phyloP scores from a whole-genome alignment of 2,113 vertebrate species.

The Taurulus bubalis region DNA sequence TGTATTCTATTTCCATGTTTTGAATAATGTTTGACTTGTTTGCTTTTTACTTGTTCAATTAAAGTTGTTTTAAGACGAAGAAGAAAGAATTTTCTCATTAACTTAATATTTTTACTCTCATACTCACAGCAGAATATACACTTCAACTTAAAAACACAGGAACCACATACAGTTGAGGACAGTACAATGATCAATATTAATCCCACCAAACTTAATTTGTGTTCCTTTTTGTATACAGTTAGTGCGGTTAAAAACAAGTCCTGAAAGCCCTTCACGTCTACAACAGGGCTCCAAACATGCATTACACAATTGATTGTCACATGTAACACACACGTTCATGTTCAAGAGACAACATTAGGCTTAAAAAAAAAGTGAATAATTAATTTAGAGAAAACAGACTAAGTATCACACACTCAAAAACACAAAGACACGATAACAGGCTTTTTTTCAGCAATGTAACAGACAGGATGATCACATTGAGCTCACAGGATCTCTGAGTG shows the following conservation, averaged over 20 bases:
- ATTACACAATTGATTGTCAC: constrained; percentile 56
- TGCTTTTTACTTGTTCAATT: constrained; percentile 69
- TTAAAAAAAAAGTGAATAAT: neutral
- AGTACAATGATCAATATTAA: too few relatives aligned
- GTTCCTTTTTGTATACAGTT: neutral
- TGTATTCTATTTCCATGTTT: constrained; percentile 57
- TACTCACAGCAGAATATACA: constrained; percentile 23
- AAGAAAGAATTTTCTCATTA: neutral
- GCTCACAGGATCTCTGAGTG: neutral
- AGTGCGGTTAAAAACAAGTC: neutral
- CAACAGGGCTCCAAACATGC: constrained; percentile 17
- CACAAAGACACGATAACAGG: neutral
- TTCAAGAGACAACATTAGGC: constrained; percentile 12
- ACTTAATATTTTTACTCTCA: constrained; percentile 44
- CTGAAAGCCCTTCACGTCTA: neutral
- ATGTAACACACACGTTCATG: constrained; percentile 6
- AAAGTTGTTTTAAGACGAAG: constrained; percentile 43
- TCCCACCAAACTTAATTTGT: neutral
- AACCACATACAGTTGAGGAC: constrained; percentile 24
- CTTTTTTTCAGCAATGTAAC: neutral
- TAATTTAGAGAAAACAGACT: neutral
- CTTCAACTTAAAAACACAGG: constrained; percentile 11
- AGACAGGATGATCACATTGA: neutral
- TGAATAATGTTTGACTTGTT: constrained; percentile 55
- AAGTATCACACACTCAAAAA: neutral